These are phyloP conservation scores for Valencia hispanica DNA, from an alignment of 2,797 vertebrate species.

Conservation along the genomic window DNA sequence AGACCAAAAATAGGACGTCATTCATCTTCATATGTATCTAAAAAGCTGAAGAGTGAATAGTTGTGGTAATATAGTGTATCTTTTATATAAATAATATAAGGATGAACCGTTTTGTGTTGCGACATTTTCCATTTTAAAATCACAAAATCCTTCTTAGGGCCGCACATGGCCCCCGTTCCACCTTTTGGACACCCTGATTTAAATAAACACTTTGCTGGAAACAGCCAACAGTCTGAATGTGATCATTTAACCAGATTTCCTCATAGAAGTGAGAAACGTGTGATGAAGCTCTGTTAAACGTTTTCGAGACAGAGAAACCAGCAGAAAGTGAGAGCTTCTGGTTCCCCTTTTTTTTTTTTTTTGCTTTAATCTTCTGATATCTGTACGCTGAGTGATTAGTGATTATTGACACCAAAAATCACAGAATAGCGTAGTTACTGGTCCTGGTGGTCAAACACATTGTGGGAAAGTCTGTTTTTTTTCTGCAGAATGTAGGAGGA, in stretches of 20 bases:
- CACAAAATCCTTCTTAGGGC: not conserved
- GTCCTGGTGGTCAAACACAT: not conserved
- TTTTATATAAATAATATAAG: not conserved
- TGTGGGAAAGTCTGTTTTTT: not conserved
- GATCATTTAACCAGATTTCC: not conserved
- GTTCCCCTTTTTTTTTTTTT: too few species aligned
- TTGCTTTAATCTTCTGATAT: too few species aligned
- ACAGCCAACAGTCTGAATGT: not conserved
- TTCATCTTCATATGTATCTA: too few species aligned
- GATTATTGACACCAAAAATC: not conserved
- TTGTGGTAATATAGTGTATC: not conserved
- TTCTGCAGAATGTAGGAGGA: not conserved
- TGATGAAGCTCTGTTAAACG: too few species aligned
- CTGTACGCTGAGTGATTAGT: too few species aligned
- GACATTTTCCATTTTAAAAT: not conserved
- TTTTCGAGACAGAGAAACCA: not conserved
- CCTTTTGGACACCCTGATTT: not conserved
- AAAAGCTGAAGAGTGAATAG: too few species aligned
- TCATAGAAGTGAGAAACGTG: too few species aligned
- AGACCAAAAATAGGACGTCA: too few species aligned
- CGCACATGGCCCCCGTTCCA: not conserved
- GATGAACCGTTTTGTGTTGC: not conserved
- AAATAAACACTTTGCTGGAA: not conserved
- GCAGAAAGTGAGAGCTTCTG: not conserved
- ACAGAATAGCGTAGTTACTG: too few species aligned